Base-by-base conservation (phyloP, 2,888 invertebrate species). In the Octodonta nipae region DNA sequence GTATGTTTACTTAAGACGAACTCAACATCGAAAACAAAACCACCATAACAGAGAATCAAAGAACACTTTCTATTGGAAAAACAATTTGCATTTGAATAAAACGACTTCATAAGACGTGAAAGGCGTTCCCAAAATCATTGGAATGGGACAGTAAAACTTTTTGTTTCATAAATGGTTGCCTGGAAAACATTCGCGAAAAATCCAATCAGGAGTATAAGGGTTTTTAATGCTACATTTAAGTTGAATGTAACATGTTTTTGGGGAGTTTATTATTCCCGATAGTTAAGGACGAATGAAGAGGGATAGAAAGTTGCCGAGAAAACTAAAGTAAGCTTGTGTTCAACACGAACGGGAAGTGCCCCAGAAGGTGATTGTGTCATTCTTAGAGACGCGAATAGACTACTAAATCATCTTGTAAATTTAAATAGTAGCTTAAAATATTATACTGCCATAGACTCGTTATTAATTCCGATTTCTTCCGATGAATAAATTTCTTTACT, bases 391-490 rank as follows among this genome's bases (percentile, higher is more conserved):
- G 54, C 54, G 54, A 40, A 41, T 45, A 42, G 54, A 52, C 52
- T 55, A 45, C 45, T 43, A 49, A 56, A 55, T 50, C 52, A 51
- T 49, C 46, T 47, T 42, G 43, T 47, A 51, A 51, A 54, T 54
- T 22, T 10, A 22, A 22, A 22, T n/a, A 22, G 3, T 22, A 10
- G 11, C 10, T 22, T 10, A 22, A 11, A 11, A 22, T 4, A 22
- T 2, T 22, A 22, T 22, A 10, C 22, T 22, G 22, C 3, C 11
- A 22, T 11, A 22, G n/a, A n/a, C n/a, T n/a, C n/a, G n/a, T n/a
- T n/a, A n/a, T n/a, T n/a, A n/a, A n/a, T n/a, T n/a, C n/a, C n/a
- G n/a, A n/a, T n/a, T n/a, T n/a, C n/a, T n/a, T n/a, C n/a, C n/a
- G n/a, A n/a, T n/a, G n/a, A n/a, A n/a, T n/a, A n/a, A n/a, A n/a